These are phyloP conservation scores for Urosaurus nigricauda DNA, from an alignment of 2,797 vertebrate species.

Conservation along the genomic window DNA sequence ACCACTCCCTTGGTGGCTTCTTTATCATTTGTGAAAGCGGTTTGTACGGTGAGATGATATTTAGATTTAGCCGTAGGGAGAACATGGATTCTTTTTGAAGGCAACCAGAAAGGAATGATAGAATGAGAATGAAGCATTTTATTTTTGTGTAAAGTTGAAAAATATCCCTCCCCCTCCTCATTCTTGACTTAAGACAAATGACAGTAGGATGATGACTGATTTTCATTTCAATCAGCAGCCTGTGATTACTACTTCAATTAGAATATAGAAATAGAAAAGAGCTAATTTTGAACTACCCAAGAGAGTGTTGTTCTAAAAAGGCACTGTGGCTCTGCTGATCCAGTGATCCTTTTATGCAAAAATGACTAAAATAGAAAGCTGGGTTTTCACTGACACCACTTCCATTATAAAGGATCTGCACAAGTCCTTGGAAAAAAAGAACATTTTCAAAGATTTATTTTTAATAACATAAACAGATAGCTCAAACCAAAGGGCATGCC, in stretches of 20 bases:
- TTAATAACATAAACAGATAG: slow-evolving; percentile 56
- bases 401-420: slow-evolving; percentile 60
- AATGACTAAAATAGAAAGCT: slow-evolving; percentile 64
- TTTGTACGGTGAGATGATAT: slow-evolving; percentile 78
- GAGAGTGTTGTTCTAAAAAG: slow-evolving; percentile 58
- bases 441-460: slow-evolving; percentile 63
- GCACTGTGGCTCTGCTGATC: slow-evolving; percentile 65
- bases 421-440: slow-evolving; percentile 46
- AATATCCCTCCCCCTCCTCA: slow-evolving; percentile 53
- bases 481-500: neutral
- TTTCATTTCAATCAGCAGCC: slow-evolving; percentile 75
- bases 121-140: slow-evolving; percentile 74
- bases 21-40: slow-evolving; percentile 82
- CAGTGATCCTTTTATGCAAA: slow-evolving; percentile 55
- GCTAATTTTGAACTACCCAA: slow-evolving; percentile 61
- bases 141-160: slow-evolving; percentile 78
- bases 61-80: slow-evolving; percentile 71
- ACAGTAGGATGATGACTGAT: slow-evolving; percentile 70
- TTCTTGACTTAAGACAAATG: slow-evolving; percentile 68
- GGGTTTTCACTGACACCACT: slow-evolving; percentile 57
- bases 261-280: slow-evolving; percentile 69
- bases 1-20: slow-evolving; percentile 73
- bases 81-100: slow-evolving; percentile 71
- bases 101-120: slow-evolving; percentile 59
- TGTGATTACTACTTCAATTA: slow-evolving; percentile 69